Conservation (phyloP, 2,888 invertebrate genomes). For the Acanthacorydalis orientalis region DNA sequence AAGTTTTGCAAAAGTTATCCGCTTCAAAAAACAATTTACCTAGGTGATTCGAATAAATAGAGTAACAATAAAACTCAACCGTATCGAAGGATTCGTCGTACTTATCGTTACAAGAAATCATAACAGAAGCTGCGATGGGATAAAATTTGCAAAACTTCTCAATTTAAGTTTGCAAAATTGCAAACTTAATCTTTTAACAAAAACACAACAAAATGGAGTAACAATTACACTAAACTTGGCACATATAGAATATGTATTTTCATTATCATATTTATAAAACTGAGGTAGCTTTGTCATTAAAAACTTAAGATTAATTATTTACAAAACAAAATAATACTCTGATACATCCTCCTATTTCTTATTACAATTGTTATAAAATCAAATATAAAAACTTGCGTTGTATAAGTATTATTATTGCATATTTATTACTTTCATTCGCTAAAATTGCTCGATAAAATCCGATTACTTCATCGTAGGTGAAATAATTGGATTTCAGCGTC, state of each 20-base stretch:
- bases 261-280: constrained; percentile 13
- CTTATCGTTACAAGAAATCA: too few relatives aligned
- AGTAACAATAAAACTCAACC: too few relatives aligned
- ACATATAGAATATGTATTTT: not conserved
- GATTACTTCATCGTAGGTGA: too few relatives aligned
- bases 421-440: constrained; percentile 1
- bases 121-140: too few relatives aligned
- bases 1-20: too few relatives aligned
- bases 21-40: too few relatives aligned
- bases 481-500: too few relatives aligned
- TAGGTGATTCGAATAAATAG: too few relatives aligned
- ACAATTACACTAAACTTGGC: constrained; percentile 1
- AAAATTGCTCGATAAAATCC: not conserved
- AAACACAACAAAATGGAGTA: not conserved
- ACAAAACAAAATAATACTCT: constrained; percentile 21
- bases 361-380: not conserved
- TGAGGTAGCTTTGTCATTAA: constrained; percentile 28
- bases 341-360: constrained; percentile 16
- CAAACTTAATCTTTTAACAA: not conserved
- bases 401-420: constrained; percentile 1
- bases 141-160: too few relatives aligned
- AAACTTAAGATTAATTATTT: constrained; percentile 15
- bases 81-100: too few relatives aligned
- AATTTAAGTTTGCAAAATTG: too few relatives aligned
- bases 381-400: constrained; percentile 1